These are phyloP conservation scores for Hypomecis punctinalis DNA, from an alignment of 2,888 invertebrate genomes.

Conservation along the genomic window DNA sequence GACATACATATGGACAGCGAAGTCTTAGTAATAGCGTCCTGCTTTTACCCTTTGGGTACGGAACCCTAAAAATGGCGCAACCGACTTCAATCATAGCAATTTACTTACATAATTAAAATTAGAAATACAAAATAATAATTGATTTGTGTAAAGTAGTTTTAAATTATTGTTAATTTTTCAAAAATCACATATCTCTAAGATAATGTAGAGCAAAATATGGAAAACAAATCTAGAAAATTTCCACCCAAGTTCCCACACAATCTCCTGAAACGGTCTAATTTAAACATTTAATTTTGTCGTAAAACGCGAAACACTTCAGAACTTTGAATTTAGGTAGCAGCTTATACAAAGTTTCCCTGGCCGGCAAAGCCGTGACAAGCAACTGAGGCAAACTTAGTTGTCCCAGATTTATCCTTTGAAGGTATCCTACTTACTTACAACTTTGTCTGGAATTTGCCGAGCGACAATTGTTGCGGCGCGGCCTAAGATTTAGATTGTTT, in stretches of 20 bases:
- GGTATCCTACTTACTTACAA: constrained; percentile 25
- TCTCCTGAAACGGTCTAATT: background rate
- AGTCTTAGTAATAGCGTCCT: too few species aligned
- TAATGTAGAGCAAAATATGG: too few species aligned
- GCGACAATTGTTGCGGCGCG: constrained; percentile 8
- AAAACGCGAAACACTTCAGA: constrained; percentile 7
- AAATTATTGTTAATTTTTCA: too few species aligned
- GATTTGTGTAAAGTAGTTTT: too few species aligned
- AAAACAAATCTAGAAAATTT: constrained; percentile 8
- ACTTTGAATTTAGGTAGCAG: constrained; percentile 17
- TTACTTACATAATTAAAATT: too few species aligned
- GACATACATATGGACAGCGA: too few species aligned
- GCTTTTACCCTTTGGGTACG: too few species aligned
- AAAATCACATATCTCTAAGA: too few species aligned
- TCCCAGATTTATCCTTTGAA: constrained; percentile 29
- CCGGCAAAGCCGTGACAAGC: constrained; percentile 13
- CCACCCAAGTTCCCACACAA: too few species aligned
- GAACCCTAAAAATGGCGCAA: too few species aligned
- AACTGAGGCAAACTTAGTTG: constrained; percentile 20
- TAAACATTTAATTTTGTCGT: constrained; percentile 14
- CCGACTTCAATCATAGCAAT: too few species aligned
- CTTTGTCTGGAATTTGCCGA: constrained; percentile 11
- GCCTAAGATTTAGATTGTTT: constrained; percentile 3
- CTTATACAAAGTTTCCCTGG: constrained; percentile 14
- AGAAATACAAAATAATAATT: too few species aligned